These are phyloP conservation scores for Frieseomelitta varia DNA, from an alignment of 1,140 invertebrate genomes.

Conservation along the genomic window DNA sequence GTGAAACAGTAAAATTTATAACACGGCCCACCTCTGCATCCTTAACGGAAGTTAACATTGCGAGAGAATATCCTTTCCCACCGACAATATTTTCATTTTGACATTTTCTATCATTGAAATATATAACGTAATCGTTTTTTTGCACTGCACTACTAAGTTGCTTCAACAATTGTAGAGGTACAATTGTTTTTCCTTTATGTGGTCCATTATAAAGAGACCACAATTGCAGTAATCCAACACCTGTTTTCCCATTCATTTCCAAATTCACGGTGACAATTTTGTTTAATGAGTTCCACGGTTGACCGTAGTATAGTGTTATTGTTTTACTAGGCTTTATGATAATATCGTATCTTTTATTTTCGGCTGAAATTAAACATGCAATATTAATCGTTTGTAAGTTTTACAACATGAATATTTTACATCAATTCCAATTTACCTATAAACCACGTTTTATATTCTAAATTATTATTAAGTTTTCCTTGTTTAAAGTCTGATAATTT, in stretches of 20 bases:
- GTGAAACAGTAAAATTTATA: background rate
- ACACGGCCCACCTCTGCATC: conserved; percentile 74
- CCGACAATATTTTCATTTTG: conserved; percentile 83
- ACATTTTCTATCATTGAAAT: conserved; percentile 73
- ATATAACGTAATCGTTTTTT: conserved; percentile 73
- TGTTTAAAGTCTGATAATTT: conserved; percentile 44
- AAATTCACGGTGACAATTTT: conserved; percentile 55
- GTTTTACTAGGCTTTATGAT: conserved; percentile 24
- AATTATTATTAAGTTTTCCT: background rate
- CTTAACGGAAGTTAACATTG: conserved; percentile 83
- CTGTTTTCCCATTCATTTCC: conserved; percentile 53
- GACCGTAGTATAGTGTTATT: conserved; percentile 62
- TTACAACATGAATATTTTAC: background rate
- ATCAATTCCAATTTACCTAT: conserved; percentile 23
- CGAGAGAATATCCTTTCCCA: conserved; percentile 88
- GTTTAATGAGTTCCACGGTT: conserved; percentile 61
- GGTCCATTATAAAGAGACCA: conserved; percentile 40
- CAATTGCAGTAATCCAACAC: conserved; percentile 58
- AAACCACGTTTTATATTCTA: conserved; percentile 39
- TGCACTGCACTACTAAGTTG: background rate
- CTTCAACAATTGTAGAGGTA: conserved; percentile 11
- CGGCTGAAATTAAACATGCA: conserved; percentile 49
- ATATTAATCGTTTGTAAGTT: background rate
- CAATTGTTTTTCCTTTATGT: background rate
- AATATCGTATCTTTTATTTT: conserved; percentile 47